Evolutionary conservation across 2,888 invertebrate genomes (phyloP), one percentile per base, ranked within the genome.

Genomic region (Quadroppia sp.): DNA sequence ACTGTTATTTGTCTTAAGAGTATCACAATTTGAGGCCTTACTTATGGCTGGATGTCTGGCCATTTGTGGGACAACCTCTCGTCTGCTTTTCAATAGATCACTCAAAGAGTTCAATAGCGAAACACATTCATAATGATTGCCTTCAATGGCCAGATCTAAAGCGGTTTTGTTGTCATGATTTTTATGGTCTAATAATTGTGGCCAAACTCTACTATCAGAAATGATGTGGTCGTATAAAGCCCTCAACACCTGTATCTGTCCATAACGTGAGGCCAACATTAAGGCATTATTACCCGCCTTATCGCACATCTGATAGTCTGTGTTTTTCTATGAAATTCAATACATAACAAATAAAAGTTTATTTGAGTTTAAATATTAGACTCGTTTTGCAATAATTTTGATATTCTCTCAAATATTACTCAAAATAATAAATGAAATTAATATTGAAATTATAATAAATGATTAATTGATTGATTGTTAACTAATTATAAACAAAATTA

Each of bases 271-370:
- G 40, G 69, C 69, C 42, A 69, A 45, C 69, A 69, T 69, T 17
- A 69, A 1, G 2, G 69, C 69, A 69, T 69, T 69, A 42, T 69
- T 69, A 20, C 69, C 69, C 0, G 42, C 69, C 25, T 69, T 42
- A 69, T 69, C 69, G 69, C 42, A 69, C 36, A 25, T 11, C 23
- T 45, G 7, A 25, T 45, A 69, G 36, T 69, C 36, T 42, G 69
- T 45, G 15, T 23, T 42, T 15, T 17, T 45, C 69, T 69, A 69
- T 13, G n/a, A n/a, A 64, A 36, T 2, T 48, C 17, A 6, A n/a
- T 48, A 7, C 36, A 7, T 36, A 7, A 36, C 36, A 36, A 15
- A 3, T 45, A 45, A 6, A 17, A 45, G 15, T 45, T 45, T 45
- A 45, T 11, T 15, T 45, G 11, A 45, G 17, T 3, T 45, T 3